Conservation (phyloP, 2,113 vertebrate genomes). For the Oncorhynchus kisutch region DNA sequence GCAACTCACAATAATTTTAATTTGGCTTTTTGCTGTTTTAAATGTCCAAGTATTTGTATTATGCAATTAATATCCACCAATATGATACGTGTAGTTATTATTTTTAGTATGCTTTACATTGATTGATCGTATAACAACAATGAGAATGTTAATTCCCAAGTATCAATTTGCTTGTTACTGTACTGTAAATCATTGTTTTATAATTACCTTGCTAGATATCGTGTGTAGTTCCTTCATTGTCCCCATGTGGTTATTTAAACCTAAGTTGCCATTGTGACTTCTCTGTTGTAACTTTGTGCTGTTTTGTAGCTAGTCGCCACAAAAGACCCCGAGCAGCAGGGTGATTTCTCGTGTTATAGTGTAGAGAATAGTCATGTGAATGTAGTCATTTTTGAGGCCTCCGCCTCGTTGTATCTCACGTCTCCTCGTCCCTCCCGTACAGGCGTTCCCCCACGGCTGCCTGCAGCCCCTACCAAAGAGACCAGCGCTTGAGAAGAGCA, state of each 20-base stretch:
- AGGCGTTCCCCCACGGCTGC: constrained; percentile 95
- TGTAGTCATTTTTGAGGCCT: constrained; percentile 13
- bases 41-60: constrained; percentile 62
- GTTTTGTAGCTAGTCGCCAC: constrained; percentile 4
- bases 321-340: neutral
- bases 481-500: constrained; percentile 96
- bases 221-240: constrained; percentile 62
- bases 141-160: constrained; percentile 16
- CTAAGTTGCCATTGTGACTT: constrained; percentile 56
- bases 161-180: constrained; percentile 35
- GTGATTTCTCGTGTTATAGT: neutral
- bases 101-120: neutral
- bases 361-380: neutral
- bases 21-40: constrained; percentile 81
- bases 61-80: constrained; percentile 18
- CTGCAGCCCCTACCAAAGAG: constrained; percentile 99
- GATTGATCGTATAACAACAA: neutral
- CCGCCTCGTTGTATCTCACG: constrained; percentile 32
- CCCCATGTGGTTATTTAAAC: constrained; percentile 59
- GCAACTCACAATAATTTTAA: constrained; percentile 93
- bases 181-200: constrained; percentile 32
- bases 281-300: constrained; percentile 16
- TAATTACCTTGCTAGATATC: constrained; percentile 49
- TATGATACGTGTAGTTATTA: neutral
- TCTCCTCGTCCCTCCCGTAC: constrained; percentile 49